Percentiles rank a stretch among this genome's conserved stretches.
phyloP scores from a whole-genome alignment of 2,797 vertebrate genomes.

The Halcyon badia region DNA sequence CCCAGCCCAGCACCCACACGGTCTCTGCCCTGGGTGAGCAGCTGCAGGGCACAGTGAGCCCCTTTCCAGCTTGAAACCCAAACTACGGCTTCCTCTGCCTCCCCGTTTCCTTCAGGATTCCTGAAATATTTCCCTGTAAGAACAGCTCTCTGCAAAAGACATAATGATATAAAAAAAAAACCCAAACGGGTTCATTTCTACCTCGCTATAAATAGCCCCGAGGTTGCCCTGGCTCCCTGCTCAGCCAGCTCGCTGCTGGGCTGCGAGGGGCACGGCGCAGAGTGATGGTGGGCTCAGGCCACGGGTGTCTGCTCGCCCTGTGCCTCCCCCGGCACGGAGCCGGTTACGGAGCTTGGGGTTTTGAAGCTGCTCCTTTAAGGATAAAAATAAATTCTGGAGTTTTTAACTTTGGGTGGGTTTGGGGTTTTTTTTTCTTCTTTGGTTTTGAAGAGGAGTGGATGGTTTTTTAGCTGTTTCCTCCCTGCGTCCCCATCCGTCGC shows the following conservation, averaged over 20 bases:
- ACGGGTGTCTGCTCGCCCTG: rapidly evolving
- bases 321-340: neutral
- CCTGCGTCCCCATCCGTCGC: neutral
- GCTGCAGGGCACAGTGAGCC: neutral
- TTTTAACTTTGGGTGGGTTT: neutral
- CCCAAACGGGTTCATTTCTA: neutral
- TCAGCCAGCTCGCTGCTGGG: neutral
- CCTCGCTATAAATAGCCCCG: neutral
- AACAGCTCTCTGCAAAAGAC: slow-evolving; percentile 12
- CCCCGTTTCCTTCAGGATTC: neutral
- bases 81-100: neutral
- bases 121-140: slow-evolving; percentile 11
- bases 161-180: neutral
- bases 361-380: neutral
- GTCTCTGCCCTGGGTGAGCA: neutral
- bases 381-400: neutral
- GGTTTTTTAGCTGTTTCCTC: neutral
- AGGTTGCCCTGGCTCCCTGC: neutral
- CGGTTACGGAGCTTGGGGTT: neutral
- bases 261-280: neutral
- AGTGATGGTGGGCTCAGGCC: neutral
- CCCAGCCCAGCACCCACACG: neutral
- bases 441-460: neutral
- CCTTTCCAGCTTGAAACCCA: neutral
- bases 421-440: too few relatives aligned